These are phyloP conservation scores for Burhinus bistriatus DNA, from an alignment of 2,113 vertebrate species.

Conservation along the genomic window DNA sequence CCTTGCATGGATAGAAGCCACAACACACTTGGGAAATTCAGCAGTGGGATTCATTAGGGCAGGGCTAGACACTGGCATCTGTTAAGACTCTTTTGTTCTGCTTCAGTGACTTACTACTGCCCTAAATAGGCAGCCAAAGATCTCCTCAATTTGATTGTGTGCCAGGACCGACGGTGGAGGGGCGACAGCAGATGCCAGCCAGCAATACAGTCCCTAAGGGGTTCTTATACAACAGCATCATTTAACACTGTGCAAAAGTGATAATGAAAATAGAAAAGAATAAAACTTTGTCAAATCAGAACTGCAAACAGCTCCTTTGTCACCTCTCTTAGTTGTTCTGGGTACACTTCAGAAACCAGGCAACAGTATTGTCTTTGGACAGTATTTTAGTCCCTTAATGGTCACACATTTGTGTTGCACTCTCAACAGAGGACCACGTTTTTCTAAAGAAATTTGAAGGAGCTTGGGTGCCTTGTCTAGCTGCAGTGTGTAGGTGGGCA, in stretches of 20 bases:
- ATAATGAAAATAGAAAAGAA: constrained; percentile 3
- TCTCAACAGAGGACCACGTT: not conserved
- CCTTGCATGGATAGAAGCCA: not conserved
- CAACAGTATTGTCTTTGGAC: not conserved
- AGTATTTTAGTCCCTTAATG: not conserved
- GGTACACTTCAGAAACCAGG: not conserved
- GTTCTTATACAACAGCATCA: not conserved
- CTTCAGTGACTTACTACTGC: constrained; percentile 26
- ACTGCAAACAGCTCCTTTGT: not conserved
- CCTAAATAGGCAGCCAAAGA: constrained; percentile 41
- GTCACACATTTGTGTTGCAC: not conserved
- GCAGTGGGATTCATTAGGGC: constrained; percentile 40
- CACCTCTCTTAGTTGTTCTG: not conserved
- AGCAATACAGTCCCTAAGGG: not conserved
- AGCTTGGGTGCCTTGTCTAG: not conserved
- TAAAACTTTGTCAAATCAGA: not conserved
- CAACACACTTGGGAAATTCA: not conserved
- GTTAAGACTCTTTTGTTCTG: constrained; percentile 37
- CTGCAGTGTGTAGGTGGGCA: not conserved
- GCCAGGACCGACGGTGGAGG: not conserved
- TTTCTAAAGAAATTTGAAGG: not conserved
- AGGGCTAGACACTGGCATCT: constrained; percentile 6
- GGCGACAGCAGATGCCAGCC: not conserved
- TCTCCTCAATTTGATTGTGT: not conserved
- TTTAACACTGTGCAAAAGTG: not conserved